Evolutionary conservation across 2,113 vertebrate genomes (phyloP), one percentile per base, ranked within the genome.

Genomic region (Chloropsis cyanopogon): DNA sequence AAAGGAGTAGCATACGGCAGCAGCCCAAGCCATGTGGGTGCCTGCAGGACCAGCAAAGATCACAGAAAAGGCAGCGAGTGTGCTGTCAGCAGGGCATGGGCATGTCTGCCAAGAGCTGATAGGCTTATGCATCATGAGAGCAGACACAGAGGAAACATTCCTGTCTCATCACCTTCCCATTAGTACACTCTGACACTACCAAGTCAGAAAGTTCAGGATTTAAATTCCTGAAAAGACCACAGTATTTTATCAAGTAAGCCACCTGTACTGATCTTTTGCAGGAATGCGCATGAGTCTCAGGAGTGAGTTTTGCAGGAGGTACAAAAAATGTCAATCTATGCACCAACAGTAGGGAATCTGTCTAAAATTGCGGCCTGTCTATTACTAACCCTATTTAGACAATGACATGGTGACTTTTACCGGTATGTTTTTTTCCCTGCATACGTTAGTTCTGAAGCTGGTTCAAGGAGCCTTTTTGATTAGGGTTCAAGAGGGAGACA

Each of bases 81-180:
- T 0, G 0, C 31, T 37, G 56, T 25, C 18, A 14, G 81, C 73
- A n/a, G 65, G 2, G 1, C 2, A 1, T 0, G 3, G 33, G 25
- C 7, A 0, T 0, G 9, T 15, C 66, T 53, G 65, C 78, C 73
- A 79, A 60, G 69, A 68, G 26, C 77, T 64, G 46, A 82, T 65
- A 63, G 37, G 41, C 29, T 94, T 63, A 26, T 5, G n/a, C 31
- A 61, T n/a, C 25, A 24, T 0, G 0, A 50, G 13, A 79, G 28
- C 65, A 64, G 73, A 46, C 84, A 33, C n/a, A 4, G 78, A 78
- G 49, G 33, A 93, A 69, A 19, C 68, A 70, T 29, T 18, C 19
- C 50, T 73, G 20, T 29, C 59, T 77, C 44, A 47, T 24, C n/a
- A 24, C 31, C 75, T 92, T 91, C n/a, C 33, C 14, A 7, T 28